A percentile compares a stretch with the other conserved stretches of the same genome.
These are phyloP conservation scores for Nyctibius bracteatus DNA, from an alignment of 2,113 vertebrate genomes.

Conservation along the genomic window DNA sequence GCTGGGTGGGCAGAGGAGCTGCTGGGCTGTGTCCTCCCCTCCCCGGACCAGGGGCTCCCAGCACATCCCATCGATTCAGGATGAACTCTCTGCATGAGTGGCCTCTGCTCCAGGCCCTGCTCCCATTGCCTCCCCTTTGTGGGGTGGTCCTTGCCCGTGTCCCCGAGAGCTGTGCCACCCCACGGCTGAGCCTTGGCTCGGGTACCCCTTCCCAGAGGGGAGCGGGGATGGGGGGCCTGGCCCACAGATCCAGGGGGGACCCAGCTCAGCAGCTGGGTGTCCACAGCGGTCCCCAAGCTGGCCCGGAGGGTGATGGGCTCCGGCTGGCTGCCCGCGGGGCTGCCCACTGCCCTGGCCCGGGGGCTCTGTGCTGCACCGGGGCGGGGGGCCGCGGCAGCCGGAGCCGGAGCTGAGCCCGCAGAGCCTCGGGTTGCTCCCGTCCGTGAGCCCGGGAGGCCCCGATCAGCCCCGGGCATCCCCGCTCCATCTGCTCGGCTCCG, in stretches of 20 bases:
- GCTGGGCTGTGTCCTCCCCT: background rate
- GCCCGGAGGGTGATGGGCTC: background rate
- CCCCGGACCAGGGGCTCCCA: fast-evolving
- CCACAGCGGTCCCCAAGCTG: background rate
- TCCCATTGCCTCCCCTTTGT: background rate
- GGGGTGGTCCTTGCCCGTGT: background rate
- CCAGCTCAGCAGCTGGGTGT: background rate
- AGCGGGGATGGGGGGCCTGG: background rate
- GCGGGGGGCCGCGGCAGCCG: too few species aligned
- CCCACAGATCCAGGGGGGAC: background rate
- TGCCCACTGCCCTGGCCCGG: background rate
- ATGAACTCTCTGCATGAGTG: background rate
- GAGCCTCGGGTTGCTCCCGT: too few species aligned
- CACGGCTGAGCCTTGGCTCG: too few species aligned
- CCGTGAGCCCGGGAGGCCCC: background rate
- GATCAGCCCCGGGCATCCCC: background rate
- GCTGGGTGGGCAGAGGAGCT: background rate
- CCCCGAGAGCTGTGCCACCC: fast-evolving
- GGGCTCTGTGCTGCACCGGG: background rate
- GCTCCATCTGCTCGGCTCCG: too few species aligned
- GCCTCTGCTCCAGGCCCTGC: background rate
- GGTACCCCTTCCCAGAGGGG: background rate
- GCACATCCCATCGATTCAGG: background rate
- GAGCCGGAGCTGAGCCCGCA: background rate
- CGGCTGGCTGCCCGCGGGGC: background rate